Base-by-base conservation (phyloP, 2,113 vertebrate species). In the Dolichallabes microphthalmus region DNA sequence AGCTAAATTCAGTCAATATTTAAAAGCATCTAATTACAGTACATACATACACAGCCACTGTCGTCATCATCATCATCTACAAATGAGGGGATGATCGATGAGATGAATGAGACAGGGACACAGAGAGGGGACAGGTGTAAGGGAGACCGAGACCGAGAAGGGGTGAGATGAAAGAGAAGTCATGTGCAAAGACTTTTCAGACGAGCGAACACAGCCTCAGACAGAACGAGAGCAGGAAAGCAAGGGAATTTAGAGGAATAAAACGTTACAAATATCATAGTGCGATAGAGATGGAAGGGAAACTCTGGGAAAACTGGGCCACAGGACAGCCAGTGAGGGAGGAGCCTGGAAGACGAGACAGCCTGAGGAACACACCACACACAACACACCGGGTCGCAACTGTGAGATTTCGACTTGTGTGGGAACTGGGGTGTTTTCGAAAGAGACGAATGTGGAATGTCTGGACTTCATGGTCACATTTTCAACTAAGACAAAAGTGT, bases 151-250 rank as follows among this genome's bases (percentile, higher is more conserved):
- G 45, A 45, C 45, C 7, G 45, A 45, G 45, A 45, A 45, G 50
- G 69, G 63, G 64, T 32, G 80, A 53, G 64, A 68, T 35, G 52
- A 71, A 35, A 22, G 15, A 11, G 64, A 69, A 69, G 27, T 63
- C 58, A 80, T 63, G 60, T 64, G 32, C 12, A 4, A 60, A 58
- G 52, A 66, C 45, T 75, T 58, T 75, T 75, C 61, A 82, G 66
- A 35, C 45, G 39, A 45, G 35, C 11, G 52, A 83, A 79, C 75
- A 80, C 52, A 80, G 78, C 66, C 53, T 32, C 53, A 22, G 76
- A 77, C 74, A 55, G 78, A 66, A 83, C n/a, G 82, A 64, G 75
- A 60, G 53, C 82, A 84, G 68, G 73, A 60, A 69, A 17, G 55
- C 53, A 35, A 30, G 55, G 53, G 17, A 6, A 13, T 58, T n/a